Evolutionary conservation across 1,140 invertebrate species (phyloP).

Genomic region (Aphis craccivora): DNA sequence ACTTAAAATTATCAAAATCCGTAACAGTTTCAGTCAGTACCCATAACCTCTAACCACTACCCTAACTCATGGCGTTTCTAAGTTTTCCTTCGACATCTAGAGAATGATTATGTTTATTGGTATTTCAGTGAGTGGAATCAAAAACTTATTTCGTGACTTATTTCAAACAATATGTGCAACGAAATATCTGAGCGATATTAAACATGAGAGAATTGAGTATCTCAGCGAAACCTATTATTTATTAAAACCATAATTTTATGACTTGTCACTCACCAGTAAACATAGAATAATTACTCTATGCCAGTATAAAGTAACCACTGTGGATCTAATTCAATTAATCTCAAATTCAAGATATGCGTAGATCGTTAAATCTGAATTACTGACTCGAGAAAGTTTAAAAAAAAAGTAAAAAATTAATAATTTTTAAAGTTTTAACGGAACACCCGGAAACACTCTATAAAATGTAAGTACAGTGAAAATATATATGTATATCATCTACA

Average conservation of each 20-base stretch:
- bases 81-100: neutral
- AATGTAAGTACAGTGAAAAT: neutral
- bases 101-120: too few species aligned
- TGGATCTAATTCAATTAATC: neutral
- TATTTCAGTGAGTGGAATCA: neutral
- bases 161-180: neutral
- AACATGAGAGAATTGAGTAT: neutral
- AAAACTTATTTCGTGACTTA: neutral
- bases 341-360: neutral
- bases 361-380: neutral
- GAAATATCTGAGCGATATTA: neutral
- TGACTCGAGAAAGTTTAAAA: neutral
- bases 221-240: neutral
- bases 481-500: neutral
- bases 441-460: neutral
- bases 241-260: neutral
- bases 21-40: neutral
- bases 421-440: neutral
- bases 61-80: neutral
- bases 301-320: too few species aligned
- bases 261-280: neutral
- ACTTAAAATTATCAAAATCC: neutral
- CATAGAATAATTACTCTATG: too few species aligned
- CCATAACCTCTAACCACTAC: neutral
- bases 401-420: neutral